These are phyloP conservation scores for Sipha maydis DNA, from an alignment of 2,888 invertebrate species.

Conservation along the genomic window DNA sequence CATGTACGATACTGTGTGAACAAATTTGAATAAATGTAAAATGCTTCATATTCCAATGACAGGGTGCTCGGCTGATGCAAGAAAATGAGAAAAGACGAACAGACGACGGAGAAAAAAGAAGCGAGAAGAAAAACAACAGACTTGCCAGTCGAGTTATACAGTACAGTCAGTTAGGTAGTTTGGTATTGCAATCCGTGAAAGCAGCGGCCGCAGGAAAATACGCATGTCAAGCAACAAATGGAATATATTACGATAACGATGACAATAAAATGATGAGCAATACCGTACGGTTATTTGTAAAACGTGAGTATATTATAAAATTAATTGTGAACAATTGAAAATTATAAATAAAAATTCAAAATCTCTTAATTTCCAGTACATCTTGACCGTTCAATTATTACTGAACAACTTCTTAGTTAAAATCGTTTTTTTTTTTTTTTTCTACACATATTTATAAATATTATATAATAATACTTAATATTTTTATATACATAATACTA, in stretches of 20 bases:
- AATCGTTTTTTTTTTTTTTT: no score
- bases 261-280: conserved; percentile 40
- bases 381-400: no score
- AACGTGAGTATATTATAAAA: conserved; percentile 30
- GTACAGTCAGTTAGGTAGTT: conserved; percentile 44
- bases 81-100: conserved; percentile 36
- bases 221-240: conserved; percentile 46
- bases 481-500: no score
- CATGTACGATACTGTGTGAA: no score
- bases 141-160: conserved; percentile 35
- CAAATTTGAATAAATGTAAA: no score
- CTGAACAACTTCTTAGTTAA: no score
- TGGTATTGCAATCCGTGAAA: conserved; percentile 49
- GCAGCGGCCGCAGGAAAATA: conserved; percentile 31
- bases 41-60: no score
- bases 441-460: no score
- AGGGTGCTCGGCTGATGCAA: conserved; percentile 39
- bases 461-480: no score
- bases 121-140: conserved; percentile 27
- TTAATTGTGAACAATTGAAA: no score
- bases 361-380: no score
- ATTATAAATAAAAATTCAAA: no score
- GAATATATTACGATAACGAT: not conserved
- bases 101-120: conserved; percentile 4
- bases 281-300: conserved; percentile 17